These are phyloP conservation scores for Cyprinodon diabolis DNA, from an alignment of 2,797 vertebrate species.

Conservation along the genomic window DNA sequence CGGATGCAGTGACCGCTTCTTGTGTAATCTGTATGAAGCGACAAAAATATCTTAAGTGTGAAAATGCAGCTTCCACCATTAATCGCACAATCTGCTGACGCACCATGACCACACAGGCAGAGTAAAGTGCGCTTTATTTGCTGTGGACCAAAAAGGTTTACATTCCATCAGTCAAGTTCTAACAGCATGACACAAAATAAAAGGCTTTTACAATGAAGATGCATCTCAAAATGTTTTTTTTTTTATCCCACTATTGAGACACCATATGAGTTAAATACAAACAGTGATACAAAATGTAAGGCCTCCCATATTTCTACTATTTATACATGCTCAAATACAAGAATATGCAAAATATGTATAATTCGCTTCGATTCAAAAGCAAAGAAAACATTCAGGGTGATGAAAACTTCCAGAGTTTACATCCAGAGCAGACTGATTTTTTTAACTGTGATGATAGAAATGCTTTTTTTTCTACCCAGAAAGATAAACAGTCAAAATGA, in stretches of 20 bases:
- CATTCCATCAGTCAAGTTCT: conserved; percentile 18
- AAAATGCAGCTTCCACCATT: neutral
- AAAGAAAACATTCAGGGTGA: no score
- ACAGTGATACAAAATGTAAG: conserved; percentile 1
- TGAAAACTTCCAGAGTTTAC: no score
- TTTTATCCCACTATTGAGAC: neutral
- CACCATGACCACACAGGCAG: conserved; percentile 3
- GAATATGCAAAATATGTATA: conserved; percentile 1
- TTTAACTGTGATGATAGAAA: no score
- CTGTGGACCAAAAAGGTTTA: conserved; percentile 28
- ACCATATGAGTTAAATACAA: conserved; percentile 37
- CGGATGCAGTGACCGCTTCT: neutral
- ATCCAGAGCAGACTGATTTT: no score
- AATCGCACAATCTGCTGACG: conserved; percentile 14
- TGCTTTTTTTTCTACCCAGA: no score
- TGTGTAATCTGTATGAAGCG: neutral
- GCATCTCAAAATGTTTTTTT: no score
- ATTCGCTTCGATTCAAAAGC: neutral
- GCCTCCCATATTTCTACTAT: conserved; percentile 20
- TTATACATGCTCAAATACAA: conserved; percentile 48
- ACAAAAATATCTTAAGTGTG: neutral
- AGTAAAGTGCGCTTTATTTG: conserved; percentile 47
- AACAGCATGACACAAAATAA: neutral
- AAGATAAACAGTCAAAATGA: no score
- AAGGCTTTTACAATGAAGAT: neutral